Percentiles rank a stretch among this genome's conserved stretches.
These are phyloP conservation scores for Muscina levida DNA, from an alignment of 2,888 invertebrate genomes.

Conservation along the genomic window DNA sequence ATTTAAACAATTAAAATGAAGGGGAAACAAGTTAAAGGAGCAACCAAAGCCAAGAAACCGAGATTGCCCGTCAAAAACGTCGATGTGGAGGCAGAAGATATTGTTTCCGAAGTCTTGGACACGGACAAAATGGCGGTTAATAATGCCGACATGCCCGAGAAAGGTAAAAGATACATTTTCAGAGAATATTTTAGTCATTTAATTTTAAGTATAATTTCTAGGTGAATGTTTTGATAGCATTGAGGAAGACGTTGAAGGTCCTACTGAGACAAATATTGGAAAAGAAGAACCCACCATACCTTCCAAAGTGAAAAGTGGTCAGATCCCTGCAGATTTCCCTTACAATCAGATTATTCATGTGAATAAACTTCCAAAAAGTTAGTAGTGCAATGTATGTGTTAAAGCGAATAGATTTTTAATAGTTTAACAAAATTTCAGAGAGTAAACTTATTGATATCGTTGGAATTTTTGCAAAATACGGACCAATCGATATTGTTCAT, in stretches of 20 bases:
- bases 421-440: slow-evolving; percentile 62
- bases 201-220: too few relatives aligned
- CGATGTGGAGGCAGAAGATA: not conserved
- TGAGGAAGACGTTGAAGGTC: slow-evolving; percentile 66
- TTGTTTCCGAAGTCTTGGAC: not conserved
- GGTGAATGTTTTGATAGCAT: not conserved
- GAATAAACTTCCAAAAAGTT: slow-evolving; percentile 70
- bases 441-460: slow-evolving; percentile 69
- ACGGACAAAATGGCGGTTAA: not conserved
- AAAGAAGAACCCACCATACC: slow-evolving; percentile 60
- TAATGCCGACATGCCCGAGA: not conserved
- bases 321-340: slow-evolving; percentile 67
- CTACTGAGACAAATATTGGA: slow-evolving; percentile 57
- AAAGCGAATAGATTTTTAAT: not conserved
- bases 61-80: not conserved
- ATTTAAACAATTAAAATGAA: slow-evolving; percentile 54
- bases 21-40: slow-evolving; percentile 45
- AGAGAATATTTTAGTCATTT: too few relatives aligned
- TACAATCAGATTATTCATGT: slow-evolving; percentile 64
- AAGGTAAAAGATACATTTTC: too few relatives aligned
- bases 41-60: slow-evolving; percentile 14
- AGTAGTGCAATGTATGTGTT: slow-evolving; percentile 45
- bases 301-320: slow-evolving; percentile 62
- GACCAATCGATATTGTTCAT: slow-evolving; percentile 67
- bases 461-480: slow-evolving; percentile 72